Conservation (phyloP, 1,140 invertebrate genomes). For the Panonychus citri region DNA sequence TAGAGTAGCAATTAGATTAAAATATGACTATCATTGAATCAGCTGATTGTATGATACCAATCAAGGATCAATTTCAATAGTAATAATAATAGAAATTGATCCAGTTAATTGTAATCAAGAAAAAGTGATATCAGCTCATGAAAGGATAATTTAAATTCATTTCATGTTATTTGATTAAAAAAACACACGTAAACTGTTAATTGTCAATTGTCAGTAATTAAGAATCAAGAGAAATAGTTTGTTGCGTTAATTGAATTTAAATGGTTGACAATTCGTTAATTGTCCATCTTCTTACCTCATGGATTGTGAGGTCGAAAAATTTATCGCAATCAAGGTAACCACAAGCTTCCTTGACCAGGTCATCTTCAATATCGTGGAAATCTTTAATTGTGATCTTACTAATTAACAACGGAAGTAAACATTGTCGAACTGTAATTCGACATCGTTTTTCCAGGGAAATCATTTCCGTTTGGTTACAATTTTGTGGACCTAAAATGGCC, state of each 20-base stretch:
- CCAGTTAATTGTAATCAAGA: too few species aligned
- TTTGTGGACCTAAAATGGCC: not conserved
- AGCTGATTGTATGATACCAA: too few species aligned
- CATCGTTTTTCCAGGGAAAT: conserved; percentile 1
- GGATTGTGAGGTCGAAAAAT: conserved; percentile 58
- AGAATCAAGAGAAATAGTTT: not conserved
- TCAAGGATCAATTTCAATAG: too few species aligned
- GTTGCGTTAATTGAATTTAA: too few species aligned
- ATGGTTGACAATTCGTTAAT: too few species aligned
- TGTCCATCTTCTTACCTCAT: conserved; percentile 25
- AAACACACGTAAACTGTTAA: too few species aligned
- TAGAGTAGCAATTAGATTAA: too few species aligned
- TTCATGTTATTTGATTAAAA: too few species aligned
- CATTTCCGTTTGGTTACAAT: conserved; percentile 5
- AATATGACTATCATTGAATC: too few species aligned
- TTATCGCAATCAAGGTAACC: conserved; percentile 74
- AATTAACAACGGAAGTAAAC: conserved; percentile 47
- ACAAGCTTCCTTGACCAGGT: conserved; percentile 60
- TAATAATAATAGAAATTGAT: too few species aligned
- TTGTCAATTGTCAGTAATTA: not conserved
- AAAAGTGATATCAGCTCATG: too few species aligned
- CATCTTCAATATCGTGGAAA: conserved; percentile 63
- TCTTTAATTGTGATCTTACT: conserved; percentile 47
- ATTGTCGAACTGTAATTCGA: conserved; percentile 38
- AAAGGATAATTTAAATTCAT: too few species aligned